phyloP scores from a whole-genome alignment of 1,140 invertebrate genomes.

The Leptinotarsa defecta region DNA sequence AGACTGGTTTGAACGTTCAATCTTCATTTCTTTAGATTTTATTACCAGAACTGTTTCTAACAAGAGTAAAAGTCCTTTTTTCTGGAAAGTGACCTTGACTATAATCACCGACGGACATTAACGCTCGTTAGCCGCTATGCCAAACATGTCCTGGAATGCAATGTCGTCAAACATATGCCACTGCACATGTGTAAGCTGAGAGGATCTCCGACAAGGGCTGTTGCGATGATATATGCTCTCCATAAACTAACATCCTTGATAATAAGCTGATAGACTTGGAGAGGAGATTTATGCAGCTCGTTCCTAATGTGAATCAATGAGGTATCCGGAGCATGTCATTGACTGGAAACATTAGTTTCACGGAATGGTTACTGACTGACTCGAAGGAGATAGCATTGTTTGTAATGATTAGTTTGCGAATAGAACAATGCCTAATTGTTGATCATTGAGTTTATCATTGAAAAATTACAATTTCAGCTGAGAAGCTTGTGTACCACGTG shows the following conservation, averaged over 20 bases:
- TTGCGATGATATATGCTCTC: slow-evolving; percentile 19
- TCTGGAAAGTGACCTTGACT: too few relatives aligned
- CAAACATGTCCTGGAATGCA: slow-evolving; percentile 37
- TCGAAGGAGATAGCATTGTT: neutral
- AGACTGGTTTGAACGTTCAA: too few relatives aligned
- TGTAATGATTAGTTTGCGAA: too few relatives aligned
- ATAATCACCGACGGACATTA: slow-evolving; percentile 40
- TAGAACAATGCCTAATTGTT: too few relatives aligned
- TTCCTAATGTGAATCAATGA: slow-evolving; percentile 10
- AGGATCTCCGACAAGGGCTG: slow-evolving; percentile 11
- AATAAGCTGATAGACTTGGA: slow-evolving; percentile 19
- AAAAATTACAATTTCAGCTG: too few relatives aligned
- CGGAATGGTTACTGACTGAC: neutral
- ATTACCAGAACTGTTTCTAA: too few relatives aligned
- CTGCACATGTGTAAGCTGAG: slow-evolving; percentile 24
- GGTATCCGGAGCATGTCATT: neutral
- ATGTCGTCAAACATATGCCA: slow-evolving; percentile 37
- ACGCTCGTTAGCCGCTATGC: slow-evolving; percentile 38
- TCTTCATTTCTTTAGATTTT: too few relatives aligned
- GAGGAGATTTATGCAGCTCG: slow-evolving; percentile 7
- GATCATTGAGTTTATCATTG: too few relatives aligned
- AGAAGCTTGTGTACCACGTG: too few relatives aligned
- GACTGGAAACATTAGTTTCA: neutral
- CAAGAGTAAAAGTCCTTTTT: too few relatives aligned
- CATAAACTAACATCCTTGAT: slow-evolving; percentile 15